Evolutionary conservation across 2,797 vertebrate genomes (phyloP).

Genomic region (Alauda arvensis): DNA sequence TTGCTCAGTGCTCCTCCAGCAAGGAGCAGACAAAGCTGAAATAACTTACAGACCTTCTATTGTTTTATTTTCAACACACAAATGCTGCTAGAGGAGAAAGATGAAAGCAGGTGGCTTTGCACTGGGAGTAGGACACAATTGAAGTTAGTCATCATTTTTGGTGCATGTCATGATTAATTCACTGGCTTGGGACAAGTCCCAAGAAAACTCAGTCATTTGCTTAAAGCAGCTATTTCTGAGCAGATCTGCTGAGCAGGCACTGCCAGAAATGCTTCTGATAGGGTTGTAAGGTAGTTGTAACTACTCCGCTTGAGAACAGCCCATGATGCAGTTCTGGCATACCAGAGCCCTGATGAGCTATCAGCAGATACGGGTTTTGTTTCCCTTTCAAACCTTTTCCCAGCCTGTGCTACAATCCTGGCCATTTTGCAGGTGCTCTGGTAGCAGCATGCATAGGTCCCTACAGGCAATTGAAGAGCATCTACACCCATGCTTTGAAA

Average conservation of each 20-base stretch:
- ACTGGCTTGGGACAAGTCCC: not conserved
- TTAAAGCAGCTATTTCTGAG: not conserved
- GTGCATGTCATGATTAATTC: not conserved
- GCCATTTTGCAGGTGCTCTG: not conserved
- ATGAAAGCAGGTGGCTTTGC: not conserved
- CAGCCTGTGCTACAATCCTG: not conserved
- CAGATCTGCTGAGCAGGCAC: not conserved
- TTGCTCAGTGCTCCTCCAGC: not conserved
- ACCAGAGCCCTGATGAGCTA: not conserved
- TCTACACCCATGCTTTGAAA: not conserved
- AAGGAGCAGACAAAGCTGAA: not conserved
- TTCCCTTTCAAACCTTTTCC: not conserved
- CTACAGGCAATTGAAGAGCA: not conserved
- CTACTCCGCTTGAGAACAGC: not conserved
- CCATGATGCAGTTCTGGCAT: not conserved
- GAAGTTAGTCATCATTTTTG: not conserved
- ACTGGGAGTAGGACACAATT: not conserved
- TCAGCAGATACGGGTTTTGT: not conserved
- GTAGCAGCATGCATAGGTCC: not conserved
- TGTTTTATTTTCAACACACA: not conserved
- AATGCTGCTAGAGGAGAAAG: not conserved
- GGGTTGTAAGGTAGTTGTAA: not conserved
- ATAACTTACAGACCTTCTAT: not conserved
- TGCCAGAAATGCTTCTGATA: not conserved
- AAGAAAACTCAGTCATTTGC: not conserved